Evolutionary conservation across 2,888 invertebrate genomes (phyloP).

Genomic region (Byasa hedistus): DNA sequence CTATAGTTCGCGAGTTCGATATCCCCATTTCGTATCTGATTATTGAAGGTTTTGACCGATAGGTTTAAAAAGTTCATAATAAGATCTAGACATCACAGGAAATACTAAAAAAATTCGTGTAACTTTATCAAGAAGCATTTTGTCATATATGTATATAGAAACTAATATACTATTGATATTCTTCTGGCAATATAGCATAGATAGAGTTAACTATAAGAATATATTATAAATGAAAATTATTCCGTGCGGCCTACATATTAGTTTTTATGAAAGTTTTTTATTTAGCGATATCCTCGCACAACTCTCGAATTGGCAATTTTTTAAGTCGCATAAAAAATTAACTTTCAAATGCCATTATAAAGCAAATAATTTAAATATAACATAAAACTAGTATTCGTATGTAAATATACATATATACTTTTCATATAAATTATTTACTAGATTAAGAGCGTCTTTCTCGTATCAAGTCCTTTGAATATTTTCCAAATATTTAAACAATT

Average conservation of each 20-base stretch:
- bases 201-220: no score
- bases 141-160: no score
- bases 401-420: background rate
- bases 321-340: background rate
- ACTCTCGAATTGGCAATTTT: background rate
- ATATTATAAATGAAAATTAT: background rate
- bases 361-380: background rate
- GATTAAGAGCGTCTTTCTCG: no score
- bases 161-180: no score
- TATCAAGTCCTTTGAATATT: no score
- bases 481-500: no score
- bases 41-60: conserved; percentile 4
- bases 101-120: background rate
- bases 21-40: background rate
- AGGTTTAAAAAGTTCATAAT: background rate
- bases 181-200: no score
- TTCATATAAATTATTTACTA: no score
- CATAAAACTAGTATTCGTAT: background rate
- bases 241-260: conserved; percentile 1
- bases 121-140: no score
- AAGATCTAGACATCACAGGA: background rate
- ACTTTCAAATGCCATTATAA: background rate
- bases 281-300: background rate
- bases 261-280: background rate
- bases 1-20: background rate